A percentile compares a stretch with the other conserved stretches of the same genome.
These are phyloP conservation scores for Spodoptera littoralis DNA, from an alignment of 2,888 invertebrate species.

Conservation along the genomic window DNA sequence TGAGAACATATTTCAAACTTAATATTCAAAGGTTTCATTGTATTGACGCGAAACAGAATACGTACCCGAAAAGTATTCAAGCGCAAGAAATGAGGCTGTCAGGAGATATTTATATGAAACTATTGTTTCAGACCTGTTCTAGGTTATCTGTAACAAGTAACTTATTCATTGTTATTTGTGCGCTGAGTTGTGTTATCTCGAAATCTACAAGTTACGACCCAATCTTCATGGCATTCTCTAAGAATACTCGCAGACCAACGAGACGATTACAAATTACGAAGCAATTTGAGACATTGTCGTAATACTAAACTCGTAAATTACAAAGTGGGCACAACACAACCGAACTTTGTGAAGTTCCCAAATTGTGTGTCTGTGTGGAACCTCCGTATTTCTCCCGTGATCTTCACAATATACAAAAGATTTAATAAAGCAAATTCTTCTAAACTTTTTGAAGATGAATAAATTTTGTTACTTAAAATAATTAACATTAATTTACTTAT, in stretches of 20 bases:
- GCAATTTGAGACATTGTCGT: slow-evolving; percentile 68
- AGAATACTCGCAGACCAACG: slow-evolving; percentile 26
- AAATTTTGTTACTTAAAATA: slow-evolving; percentile 18
- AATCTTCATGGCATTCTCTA: slow-evolving; percentile 11
- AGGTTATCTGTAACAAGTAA: too few species aligned
- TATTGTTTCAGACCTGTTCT: slow-evolving; percentile 6
- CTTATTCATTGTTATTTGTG: too few species aligned
- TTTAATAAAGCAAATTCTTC: slow-evolving; percentile 10
- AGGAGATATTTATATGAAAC: slow-evolving; percentile 1
- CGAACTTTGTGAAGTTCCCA: slow-evolving; percentile 60
- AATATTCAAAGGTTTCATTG: too few species aligned
- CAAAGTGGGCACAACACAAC: slow-evolving; percentile 67
- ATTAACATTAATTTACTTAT: slow-evolving; percentile 22
- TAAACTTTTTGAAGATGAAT: background rate
- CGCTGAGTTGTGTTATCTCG: slow-evolving; percentile 4
- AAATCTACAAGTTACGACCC: slow-evolving; percentile 15
- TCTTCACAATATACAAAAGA: slow-evolving; percentile 18
- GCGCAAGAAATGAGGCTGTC: slow-evolving; percentile 1
- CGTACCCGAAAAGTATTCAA: too few species aligned
- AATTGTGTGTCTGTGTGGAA: slow-evolving; percentile 42
- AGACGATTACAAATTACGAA: slow-evolving; percentile 65
- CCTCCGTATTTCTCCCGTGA: slow-evolving; percentile 27
- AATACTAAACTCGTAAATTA: slow-evolving; percentile 76
- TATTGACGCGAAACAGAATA: too few species aligned
- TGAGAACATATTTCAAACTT: too few species aligned